Evolutionary conservation across 53 echinoderm and acorn worm species (phyloP).

Genomic region (Henricia sp.): DNA sequence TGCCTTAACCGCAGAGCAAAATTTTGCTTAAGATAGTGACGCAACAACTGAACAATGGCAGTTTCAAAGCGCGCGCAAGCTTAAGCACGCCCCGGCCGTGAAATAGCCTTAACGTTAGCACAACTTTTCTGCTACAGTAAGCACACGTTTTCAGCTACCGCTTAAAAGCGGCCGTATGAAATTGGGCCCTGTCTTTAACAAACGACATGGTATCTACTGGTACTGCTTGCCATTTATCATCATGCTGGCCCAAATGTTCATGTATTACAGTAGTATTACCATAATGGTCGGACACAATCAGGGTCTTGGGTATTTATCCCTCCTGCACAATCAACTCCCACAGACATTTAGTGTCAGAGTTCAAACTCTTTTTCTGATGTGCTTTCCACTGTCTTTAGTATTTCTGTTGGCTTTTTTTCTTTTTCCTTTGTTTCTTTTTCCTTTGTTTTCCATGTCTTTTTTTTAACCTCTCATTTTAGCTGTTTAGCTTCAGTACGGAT

Average conservation of each 20-base stretch:
- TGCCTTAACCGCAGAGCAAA: too few species aligned
- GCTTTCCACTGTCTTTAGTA: conserved; percentile 37
- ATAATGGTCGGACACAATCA: conserved; percentile 3
- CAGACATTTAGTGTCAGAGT: not conserved
- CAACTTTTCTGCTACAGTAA: too few species aligned
- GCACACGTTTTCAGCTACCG: too few species aligned
- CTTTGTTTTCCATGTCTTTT: not conserved
- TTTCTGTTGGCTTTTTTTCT: not conserved
- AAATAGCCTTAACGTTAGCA: too few species aligned
- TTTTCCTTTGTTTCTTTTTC: not conserved
- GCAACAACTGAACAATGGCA: too few species aligned
- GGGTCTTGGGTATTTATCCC: not conserved
- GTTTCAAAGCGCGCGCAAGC: too few species aligned
- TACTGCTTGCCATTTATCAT: not conserved
- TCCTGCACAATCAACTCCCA: conserved; percentile 20
- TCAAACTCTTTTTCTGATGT: not conserved
- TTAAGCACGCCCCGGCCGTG: too few species aligned
- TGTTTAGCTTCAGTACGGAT: conserved; percentile 4
- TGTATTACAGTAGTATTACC: not conserved
- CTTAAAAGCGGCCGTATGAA: too few species aligned
- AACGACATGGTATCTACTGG: conserved; percentile 2
- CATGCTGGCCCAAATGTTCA: not conserved
- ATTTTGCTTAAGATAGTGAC: too few species aligned
- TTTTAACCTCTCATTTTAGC: not conserved
- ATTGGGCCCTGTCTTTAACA: conserved; percentile 12